Evolutionary conservation across 2,113 vertebrate genomes (phyloP), one percentile per base, ranked within the genome.

Genomic region (Syngnathoides biaculeatus): DNA sequence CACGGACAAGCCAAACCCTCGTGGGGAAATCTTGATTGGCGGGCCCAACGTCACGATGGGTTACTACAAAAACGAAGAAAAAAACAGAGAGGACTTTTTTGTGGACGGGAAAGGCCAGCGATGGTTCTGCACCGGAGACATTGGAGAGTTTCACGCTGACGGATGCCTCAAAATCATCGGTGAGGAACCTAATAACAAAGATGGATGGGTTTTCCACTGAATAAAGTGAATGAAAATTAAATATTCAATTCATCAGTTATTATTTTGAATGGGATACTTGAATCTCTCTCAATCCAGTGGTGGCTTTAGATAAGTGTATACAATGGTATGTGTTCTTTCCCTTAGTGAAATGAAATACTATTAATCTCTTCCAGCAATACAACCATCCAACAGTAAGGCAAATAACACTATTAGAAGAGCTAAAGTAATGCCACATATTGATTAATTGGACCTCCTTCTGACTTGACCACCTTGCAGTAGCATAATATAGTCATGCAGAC

Each of bases 81-180:
- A 91, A 79, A 97, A 95, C 63, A 86, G 83, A 0, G 85, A 92
- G 26, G 97, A 98, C 79, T 99, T 98, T 81, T 94, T 89, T 53
- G 90, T 95, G 78, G 96, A 98, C 74, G 79, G 86, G 43, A 93
- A 92, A 0, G 95, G 95, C 38, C 95, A 98, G 85, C 90, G 95
- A 20, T 98, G 97, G 97, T 96, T 99, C 56, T 98, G 94, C 50
- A 98, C 97, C 0, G 96, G 97, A 48, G 97, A 99, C 73, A 96
- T 98, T 8, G 97, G 97, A 2, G 95, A 99, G 80, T 93, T 98
- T 78, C 92, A 98, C 62, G 67, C 92, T 0, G 97, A 99, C 22
- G 97, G 97, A 12, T 98, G 95, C 87, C 92, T 99, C 62, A 98
- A 97, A 91, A 98, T 99, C 71, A 98, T 99, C 10, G 97, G 97